Evolutionary conservation across 2,797 vertebrate genomes (phyloP).

Genomic region (Cichlasoma orientale): DNA sequence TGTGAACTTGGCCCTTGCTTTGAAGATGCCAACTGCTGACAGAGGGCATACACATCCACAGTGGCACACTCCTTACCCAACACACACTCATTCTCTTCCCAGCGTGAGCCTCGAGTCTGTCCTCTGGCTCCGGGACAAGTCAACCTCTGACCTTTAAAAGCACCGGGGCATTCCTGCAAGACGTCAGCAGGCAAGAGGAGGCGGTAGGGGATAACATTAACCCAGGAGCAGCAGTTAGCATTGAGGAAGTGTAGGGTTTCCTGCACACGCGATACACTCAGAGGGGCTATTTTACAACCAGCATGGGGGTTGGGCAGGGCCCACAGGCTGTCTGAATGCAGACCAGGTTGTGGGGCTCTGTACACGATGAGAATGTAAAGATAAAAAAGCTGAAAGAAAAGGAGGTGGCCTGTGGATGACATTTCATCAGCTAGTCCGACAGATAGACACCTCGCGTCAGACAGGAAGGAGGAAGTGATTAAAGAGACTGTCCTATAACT

Average conservation of each 20-base stretch:
- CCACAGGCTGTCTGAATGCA: slow-evolving; percentile 3
- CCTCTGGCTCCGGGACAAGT: slow-evolving; percentile 44
- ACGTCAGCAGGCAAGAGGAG: background rate
- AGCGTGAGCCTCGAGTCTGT: slow-evolving; percentile 37
- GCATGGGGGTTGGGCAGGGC: background rate
- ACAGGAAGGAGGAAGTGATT: slow-evolving; percentile 29
- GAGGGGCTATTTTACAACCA: slow-evolving; percentile 32
- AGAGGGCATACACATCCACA: slow-evolving; percentile 24
- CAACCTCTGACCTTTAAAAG: slow-evolving; percentile 63
- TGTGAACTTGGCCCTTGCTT: slow-evolving; percentile 51
- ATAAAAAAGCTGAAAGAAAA: slow-evolving; percentile 27
- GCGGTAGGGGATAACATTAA: slow-evolving; percentile 21
- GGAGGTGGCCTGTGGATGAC: slow-evolving; percentile 9
- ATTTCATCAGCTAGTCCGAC: slow-evolving; percentile 49
- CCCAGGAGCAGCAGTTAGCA: slow-evolving; percentile 53
- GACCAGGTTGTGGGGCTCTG: slow-evolving; percentile 17
- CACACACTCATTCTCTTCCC: slow-evolving; percentile 29
- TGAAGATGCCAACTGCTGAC: slow-evolving; percentile 58
- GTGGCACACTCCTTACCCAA: slow-evolving; percentile 1
- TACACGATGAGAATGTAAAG: slow-evolving; percentile 37
- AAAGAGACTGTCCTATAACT: slow-evolving; percentile 42
- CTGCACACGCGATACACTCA: slow-evolving; percentile 17
- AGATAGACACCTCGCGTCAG: slow-evolving; percentile 48
- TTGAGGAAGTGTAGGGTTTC: slow-evolving; percentile 57
- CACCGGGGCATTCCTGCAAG: slow-evolving; percentile 41